Base-by-base conservation (phyloP, 1,140 invertebrate genomes). In the Hypothenemus hampei region DNA sequence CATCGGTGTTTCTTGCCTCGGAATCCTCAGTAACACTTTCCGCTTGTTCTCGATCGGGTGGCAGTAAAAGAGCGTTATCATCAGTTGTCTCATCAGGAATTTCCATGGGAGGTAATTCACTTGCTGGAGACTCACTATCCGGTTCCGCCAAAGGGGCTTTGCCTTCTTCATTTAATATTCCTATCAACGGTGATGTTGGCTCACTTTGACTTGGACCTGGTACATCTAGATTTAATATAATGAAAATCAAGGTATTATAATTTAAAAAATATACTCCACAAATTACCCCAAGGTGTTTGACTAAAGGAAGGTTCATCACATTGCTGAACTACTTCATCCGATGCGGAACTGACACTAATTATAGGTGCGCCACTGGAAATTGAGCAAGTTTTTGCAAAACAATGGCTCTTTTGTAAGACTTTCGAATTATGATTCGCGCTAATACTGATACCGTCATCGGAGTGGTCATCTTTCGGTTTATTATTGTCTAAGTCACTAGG, bases 271-370 rank as follows among this genome's bases (percentile, higher is more conserved):
- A n/a, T n/a, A n/a, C n/a, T n/a, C n/a, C n/a, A n/a, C n/a, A n/a
- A n/a, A n/a, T n/a, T n/a, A n/a, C n/a, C n/a, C n/a, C n/a, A n/a
- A n/a, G n/a, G n/a, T n/a, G n/a, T n/a, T n/a, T n/a, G n/a, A n/a
- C n/a, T n/a, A n/a, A n/a, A n/a, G n/a, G n/a, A n/a, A n/a, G n/a
- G n/a, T n/a, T n/a, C n/a, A n/a, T n/a, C n/a, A n/a, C n/a, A n/a
- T n/a, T n/a, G n/a, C n/a, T n/a, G n/a, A n/a, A n/a, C n/a, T n/a
- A 41, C 16, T 13, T 84, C 81, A 46, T 83, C 83, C 8, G 78
- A 77, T 23, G 81, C 83, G 3, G 82, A 82, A 70, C 81, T 85
- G 21, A 86, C 83, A 69, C 82, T 85, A 59, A 85, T 86, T 23
- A 83, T 74, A n/a, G 83, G 83, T 39, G 75, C 75, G 6, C 72